These are phyloP conservation scores for Ganaspis brasiliensis DNA, from an alignment of 2,888 invertebrate species.

Conservation along the genomic window DNA sequence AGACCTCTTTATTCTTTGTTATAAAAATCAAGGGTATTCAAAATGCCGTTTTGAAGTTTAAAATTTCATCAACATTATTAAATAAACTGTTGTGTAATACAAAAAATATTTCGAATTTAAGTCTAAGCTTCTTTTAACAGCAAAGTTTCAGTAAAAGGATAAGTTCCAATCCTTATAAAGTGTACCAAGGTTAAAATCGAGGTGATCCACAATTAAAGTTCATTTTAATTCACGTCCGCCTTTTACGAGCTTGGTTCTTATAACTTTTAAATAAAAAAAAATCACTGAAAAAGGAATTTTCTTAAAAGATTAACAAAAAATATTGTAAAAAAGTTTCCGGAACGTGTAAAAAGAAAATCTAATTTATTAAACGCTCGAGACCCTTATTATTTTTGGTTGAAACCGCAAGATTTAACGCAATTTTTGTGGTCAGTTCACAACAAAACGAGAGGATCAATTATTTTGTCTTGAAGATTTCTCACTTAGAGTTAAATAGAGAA, in stretches of 20 bases:
- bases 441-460: neutral
- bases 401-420: neutral
- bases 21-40: too few species aligned
- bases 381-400: neutral
- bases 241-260: neutral
- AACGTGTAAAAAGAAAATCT: too few species aligned
- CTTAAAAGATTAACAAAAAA: too few species aligned
- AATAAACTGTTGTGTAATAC: too few species aligned
- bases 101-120: too few species aligned
- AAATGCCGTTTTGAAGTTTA: too few species aligned
- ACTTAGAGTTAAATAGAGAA: neutral
- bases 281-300: too few species aligned
- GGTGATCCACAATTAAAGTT: constrained; percentile 39
- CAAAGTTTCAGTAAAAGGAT: constrained; percentile 9
- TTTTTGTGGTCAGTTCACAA: neutral
- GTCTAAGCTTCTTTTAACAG: too few species aligned
- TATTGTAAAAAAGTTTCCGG: too few species aligned
- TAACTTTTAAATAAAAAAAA: neutral
- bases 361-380: too few species aligned
- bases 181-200: constrained; percentile 34
- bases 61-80: too few species aligned
- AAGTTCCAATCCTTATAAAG: constrained; percentile 12
- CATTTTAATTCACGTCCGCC: neutral
- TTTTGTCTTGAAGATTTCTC: constrained; percentile 1
- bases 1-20: too few species aligned